Percentiles rank a stretch among this genome's conserved stretches.
phyloP scores from a whole-genome alignment of 2,797 vertebrate species.

The Gymnoscopelus microlampas region DNA sequence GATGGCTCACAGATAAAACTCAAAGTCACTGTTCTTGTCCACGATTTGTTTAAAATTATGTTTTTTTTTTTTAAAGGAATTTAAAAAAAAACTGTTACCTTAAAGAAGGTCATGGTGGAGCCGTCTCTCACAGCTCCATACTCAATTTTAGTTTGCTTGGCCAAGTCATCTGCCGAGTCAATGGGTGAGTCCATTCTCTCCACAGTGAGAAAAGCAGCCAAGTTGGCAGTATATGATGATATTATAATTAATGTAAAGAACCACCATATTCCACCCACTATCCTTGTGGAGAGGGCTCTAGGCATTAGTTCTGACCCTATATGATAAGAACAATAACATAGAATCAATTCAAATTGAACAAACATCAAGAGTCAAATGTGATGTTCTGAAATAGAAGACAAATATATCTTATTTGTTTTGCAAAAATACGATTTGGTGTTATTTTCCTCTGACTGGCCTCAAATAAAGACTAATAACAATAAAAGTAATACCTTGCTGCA shows the following conservation, averaged over 20 bases:
- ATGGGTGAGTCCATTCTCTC: constrained; percentile 98
- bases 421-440: too few relatives aligned
- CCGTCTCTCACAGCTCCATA: constrained; percentile 95
- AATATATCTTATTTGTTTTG: too few relatives aligned
- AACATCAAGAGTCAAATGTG: neutral
- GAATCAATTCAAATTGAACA: neutral
- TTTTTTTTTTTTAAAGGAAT: neutral
- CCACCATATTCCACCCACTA: constrained; percentile 99
- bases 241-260: constrained; percentile 99
- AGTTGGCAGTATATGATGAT: constrained; percentile 97
- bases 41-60: neutral
- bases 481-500: constrained; percentile 92
- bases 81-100: constrained; percentile 80
- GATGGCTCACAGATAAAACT: constrained; percentile 11
- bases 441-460: neutral
- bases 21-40: constrained; percentile 14
- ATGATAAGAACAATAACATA: constrained; percentile 23
- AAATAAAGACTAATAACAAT: constrained; percentile 6
- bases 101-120: constrained; percentile 99
- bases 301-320: constrained; percentile 98
- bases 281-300: constrained; percentile 97
- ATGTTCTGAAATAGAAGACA: too few relatives aligned
- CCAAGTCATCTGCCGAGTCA: constrained; percentile 95
- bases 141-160: constrained; percentile 98
- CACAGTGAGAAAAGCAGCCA: constrained; percentile 97